Base-by-base conservation (phyloP, 2,888 invertebrate species). In the Drosophila sordidapex region DNA sequence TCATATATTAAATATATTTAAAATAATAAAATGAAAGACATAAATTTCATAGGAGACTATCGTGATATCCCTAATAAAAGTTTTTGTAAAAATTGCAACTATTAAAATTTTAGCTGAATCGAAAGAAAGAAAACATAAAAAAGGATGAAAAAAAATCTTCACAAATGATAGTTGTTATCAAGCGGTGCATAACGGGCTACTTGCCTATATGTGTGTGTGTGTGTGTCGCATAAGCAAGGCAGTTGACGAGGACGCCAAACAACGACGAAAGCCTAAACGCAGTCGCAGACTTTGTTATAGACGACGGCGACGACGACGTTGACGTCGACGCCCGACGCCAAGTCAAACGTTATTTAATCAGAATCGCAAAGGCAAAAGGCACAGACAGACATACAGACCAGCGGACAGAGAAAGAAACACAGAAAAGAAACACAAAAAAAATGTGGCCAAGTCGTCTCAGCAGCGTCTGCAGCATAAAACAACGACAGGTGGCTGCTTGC, bases 311-410 rank as follows among this genome's bases (percentile, higher is more conserved):
- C 58, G 60, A 52, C 66, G 36, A 31, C 56, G 64, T 57, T 61
- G 65, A 51, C 62, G 62, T 51, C 71, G 73, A 21, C 68, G 70
- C 71, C 71, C 76, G 81, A 81, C 81, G 81, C 83, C 81, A 81
- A 88, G 82, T 82, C 80, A 86, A 87, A 89, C 87, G 89, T 90
- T 87, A 90, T 86, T 87, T 89, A 90, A 87, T 89, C 87, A 82
- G 84, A 87, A 74, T 86, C 70, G 77, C 70, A 74, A 70, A 82
- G 76, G 79, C 79, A 82, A 79, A 79, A 79, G 79, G 79, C 73
- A 80, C 77, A 76, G 35, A 66, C 56, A 72, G 48, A 62, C 63
- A 57, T 29, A 56, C 54, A 49, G 60, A 60, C 62, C 11, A 43
- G 25, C 40, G 75, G 49, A 66, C 57, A 57, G 29, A 31, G 43